Conservation (phyloP, 2,113 vertebrate genomes). For the Rhynchomys soricoides region DNA sequence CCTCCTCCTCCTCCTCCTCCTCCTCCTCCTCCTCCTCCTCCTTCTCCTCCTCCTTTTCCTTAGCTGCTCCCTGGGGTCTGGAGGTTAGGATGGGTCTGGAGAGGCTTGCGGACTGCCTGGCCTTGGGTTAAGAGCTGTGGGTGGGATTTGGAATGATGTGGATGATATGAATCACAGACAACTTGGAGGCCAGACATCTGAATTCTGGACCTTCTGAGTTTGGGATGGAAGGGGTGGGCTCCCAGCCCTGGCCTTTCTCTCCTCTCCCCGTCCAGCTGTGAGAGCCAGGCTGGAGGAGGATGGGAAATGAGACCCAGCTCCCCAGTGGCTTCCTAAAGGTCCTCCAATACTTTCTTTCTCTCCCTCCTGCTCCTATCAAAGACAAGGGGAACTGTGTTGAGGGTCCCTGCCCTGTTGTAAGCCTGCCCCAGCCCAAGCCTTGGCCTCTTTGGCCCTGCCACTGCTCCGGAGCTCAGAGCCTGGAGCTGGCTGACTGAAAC, state of each 20-base stretch:
- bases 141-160: constrained; percentile 30
- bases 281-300: not conserved
- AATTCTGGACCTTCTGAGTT: constrained; percentile 51
- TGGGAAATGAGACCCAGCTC: not conserved
- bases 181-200: not conserved
- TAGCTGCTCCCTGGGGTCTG: not conserved
- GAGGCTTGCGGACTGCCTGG: constrained; percentile 28
- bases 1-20: no score
- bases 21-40: no score
- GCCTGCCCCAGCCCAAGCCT: not conserved
- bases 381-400: not conserved
- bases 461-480: constrained; percentile 33
- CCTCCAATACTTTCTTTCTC: not conserved
- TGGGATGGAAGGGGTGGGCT: not conserved
- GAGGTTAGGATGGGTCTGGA: not conserved
- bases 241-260: not conserved
- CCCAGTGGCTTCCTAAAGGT: not conserved
- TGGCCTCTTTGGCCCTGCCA: constrained; percentile 45
- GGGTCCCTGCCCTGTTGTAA: constrained; percentile 25
- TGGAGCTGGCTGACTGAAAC: constrained; percentile 79
- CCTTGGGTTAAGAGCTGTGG: not conserved
- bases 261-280: not conserved
- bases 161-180: constrained; percentile 53
- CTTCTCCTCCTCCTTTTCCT: no score
- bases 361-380: not conserved